Conservation (phyloP, 1,140 invertebrate species). For the Lordiphosa collinella region DNA sequence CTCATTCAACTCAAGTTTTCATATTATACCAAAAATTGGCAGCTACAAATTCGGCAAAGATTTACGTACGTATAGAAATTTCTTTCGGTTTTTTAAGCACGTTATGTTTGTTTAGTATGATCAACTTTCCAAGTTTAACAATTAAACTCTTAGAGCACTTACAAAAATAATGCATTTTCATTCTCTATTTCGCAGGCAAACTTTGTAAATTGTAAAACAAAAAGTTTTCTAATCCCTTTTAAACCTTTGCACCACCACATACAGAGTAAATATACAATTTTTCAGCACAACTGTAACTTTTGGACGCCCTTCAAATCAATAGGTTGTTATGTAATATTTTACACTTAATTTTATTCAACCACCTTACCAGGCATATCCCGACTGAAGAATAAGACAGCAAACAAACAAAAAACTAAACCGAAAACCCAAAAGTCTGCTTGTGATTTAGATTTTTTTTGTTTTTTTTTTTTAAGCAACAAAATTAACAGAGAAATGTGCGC, state of each 20-base stretch:
- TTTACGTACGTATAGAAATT: slow-evolving; percentile 48
- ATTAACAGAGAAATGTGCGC: slow-evolving; percentile 54
- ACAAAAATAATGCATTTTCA: slow-evolving; percentile 31
- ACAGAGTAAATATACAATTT: slow-evolving; percentile 45
- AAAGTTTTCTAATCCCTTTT: slow-evolving; percentile 58
- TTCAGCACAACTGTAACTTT: slow-evolving; percentile 52
- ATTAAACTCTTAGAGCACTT: slow-evolving; percentile 10
- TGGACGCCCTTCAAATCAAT: slow-evolving; percentile 26
- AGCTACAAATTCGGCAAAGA: slow-evolving; percentile 53
- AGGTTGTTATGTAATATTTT: slow-evolving; percentile 49
- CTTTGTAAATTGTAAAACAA: slow-evolving; percentile 50
- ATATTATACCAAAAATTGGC: slow-evolving; percentile 41
- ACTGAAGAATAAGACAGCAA: slow-evolving; percentile 32
- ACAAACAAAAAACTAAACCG: slow-evolving; percentile 23
- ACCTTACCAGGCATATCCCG: slow-evolving; percentile 52
- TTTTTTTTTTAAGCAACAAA: slow-evolving; percentile 31
- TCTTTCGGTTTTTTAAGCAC: slow-evolving; percentile 37
- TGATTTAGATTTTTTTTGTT: slow-evolving; percentile 46
- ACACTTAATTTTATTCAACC: slow-evolving; percentile 7
- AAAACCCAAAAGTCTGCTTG: slow-evolving; percentile 59
- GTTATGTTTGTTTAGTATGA: slow-evolving; percentile 33
- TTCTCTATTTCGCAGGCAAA: slow-evolving; percentile 66
- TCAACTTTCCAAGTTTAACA: slow-evolving; percentile 5
- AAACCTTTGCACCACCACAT: slow-evolving; percentile 32
- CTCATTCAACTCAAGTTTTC: slow-evolving; percentile 25